Evolutionary conservation across 2,888 invertebrate species (phyloP), one percentile per base, ranked within the genome.

Genomic region (Acanthococcus lagerstroemiae): DNA sequence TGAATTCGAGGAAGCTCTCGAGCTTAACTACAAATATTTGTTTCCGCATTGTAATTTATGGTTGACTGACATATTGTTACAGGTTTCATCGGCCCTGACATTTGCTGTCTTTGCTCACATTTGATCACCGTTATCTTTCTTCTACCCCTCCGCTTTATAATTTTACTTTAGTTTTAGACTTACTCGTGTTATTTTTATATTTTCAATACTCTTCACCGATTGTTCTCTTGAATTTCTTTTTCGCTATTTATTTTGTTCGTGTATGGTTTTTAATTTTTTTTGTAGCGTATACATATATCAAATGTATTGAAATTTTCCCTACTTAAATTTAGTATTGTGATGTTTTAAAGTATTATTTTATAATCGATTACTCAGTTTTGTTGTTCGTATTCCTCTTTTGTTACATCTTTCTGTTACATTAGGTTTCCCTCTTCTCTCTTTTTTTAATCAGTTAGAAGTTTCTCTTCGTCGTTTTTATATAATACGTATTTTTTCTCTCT

Each of bases 61-160:
- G 4, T 17, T 52, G 12, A 21, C 22, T 19, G 4, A 22, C 15
- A 15, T 48, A 27, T 24, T 50, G 50, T 61, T 61, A 19, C 61
- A 61, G 61, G 52, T 61, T 61, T 27, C 61, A 61, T 61, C 61
- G 61, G 24, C 61, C 61, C 50, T 61, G 61, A 61, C 61, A 61
- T 61, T 52, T 27, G 50, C 50, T 46, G 37, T 45, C 26, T 25
- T 19, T 58, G 58, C 58, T 58, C 58, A 45, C 46, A 17, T 17
- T 44, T 26, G 58, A 46, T 24, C 9, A 19, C 46, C 22, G n/a
- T 52, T 22, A 58, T 15, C 15, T 45, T 58, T 46, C 58, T 26
- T 48, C 19, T 46, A 58, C 22, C 58, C 58, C 58, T 58, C 58
- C 58, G 58, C 45, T 57, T 57, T 57, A 46, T 26, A 25, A n/a